phyloP scores from a whole-genome alignment of 2,888 invertebrate genomes.

The Tetranychus piercei region DNA sequence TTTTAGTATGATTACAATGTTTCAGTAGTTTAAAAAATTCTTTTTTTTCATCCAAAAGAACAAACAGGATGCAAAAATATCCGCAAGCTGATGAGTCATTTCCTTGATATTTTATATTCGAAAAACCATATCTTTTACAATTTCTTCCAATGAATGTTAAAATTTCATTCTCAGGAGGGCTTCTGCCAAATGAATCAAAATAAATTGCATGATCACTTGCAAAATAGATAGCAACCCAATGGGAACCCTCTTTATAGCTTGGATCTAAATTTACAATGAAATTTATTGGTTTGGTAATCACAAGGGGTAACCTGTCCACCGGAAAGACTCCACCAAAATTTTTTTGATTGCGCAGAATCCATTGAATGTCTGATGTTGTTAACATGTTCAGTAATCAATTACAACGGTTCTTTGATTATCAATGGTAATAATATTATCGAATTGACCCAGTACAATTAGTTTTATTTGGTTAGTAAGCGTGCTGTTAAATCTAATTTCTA shows the following conservation, averaged over 20 bases:
- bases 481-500: slow-evolving; percentile 2
- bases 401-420: background rate
- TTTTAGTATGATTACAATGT: too few relatives aligned
- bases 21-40: too few relatives aligned
- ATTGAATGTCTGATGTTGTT: too few relatives aligned
- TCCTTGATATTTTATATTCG: too few relatives aligned
- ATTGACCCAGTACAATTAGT: background rate
- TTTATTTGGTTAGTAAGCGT: background rate
- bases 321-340: background rate
- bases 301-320: background rate
- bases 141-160: too few relatives aligned
- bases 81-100: too few relatives aligned
- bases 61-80: too few relatives aligned
- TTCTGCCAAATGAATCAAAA: slow-evolving; percentile 7
- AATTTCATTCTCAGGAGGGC: too few relatives aligned
- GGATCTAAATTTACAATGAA: slow-evolving; percentile 1
- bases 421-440: background rate
- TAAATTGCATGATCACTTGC: background rate
- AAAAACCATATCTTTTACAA: too few relatives aligned
- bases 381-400: background rate
- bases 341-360: background rate
- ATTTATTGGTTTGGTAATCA: background rate
- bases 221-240: background rate
- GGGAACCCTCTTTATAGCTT: too few relatives aligned
- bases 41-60: too few relatives aligned